These are phyloP conservation scores for Buathra laborator DNA, from an alignment of 2,888 invertebrate genomes.

Conservation along the genomic window DNA sequence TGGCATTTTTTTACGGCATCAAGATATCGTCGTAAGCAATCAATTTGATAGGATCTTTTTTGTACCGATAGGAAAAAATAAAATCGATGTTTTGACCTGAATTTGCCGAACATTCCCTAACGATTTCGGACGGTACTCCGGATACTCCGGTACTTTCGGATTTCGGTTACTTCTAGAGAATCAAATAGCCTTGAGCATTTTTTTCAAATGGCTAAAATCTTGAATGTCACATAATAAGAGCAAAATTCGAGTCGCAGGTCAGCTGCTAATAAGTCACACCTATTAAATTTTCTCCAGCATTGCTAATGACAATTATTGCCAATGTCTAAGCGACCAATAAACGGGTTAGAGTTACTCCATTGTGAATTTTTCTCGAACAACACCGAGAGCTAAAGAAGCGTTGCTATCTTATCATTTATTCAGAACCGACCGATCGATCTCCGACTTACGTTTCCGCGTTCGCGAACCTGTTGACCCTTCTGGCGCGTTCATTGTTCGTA, in stretches of 20 bases:
- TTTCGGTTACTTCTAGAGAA: too few species aligned
- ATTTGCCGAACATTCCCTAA: not conserved
- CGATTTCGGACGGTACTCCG: too few species aligned
- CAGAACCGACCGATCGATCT: constrained; percentile 28
- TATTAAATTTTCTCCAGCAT: not conserved
- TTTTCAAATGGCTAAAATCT: too few species aligned
- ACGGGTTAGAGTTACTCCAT: not conserved
- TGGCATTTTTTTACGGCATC: too few species aligned
- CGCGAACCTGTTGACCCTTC: constrained; percentile 58
- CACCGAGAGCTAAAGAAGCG: not conserved
- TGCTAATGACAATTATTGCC: not conserved
- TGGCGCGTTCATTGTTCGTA: constrained; percentile 57
- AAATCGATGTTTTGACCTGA: not conserved
- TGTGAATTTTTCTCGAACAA: not conserved
- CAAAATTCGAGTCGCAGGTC: too few species aligned
- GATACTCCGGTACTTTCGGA: too few species aligned
- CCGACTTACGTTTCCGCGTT: constrained; percentile 69
- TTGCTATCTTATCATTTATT: constrained; percentile 21
- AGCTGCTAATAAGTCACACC: too few species aligned
- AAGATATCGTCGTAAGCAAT: too few species aligned
- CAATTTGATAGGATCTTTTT: not conserved
- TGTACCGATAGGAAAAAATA: not conserved
- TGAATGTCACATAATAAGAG: too few species aligned
- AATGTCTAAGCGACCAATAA: not conserved
- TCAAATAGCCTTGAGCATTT: too few species aligned